Base-by-base conservation (phyloP, 1,140 invertebrate species). In the Stenopsyche tienmushanensis region DNA sequence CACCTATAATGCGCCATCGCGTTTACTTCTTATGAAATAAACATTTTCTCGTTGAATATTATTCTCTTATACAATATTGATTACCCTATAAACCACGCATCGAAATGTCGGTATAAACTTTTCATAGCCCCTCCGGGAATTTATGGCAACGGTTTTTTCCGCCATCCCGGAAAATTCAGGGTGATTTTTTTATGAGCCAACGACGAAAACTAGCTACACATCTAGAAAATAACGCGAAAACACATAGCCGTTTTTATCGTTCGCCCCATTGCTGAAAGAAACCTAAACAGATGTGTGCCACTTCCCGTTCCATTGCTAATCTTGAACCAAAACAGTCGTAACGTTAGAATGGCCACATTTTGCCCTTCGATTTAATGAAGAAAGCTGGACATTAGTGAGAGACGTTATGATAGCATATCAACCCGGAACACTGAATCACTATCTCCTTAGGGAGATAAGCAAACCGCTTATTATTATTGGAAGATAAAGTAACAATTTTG, bases 21-120 rank as follows among this genome's bases (percentile, higher is more conserved):
- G 55, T 24, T 44, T 39, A 24, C 41, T 26, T 60, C 57, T 60
- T 60, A 60, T 60, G 57, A 60, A 60, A 60, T 60, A 60, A 60
- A 60, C 57, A 60, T 60, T 60, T 47, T 47, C 21, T 24, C 18
- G 5, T 60, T 34, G 57, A 47, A 60, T 60, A 47, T 44, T 34
- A 60, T 60, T 60, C 57, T 60, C 57, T 60, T 60, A 60, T 47
- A 60, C 57, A 60, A 60, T 60, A 60, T 60, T 60, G 57, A 60
- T 60, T 47, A 60, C 42, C 42, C 29, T 39, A 60, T 60, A 60
- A 60, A 60, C 42, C 57, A 60, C 42, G 57, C 57, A 60, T 57
- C 53, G 53, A 57, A 57, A 18, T 25, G 29, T 25, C 53, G 53
- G 53, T 41, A 57, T 60, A 60, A 60, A 60, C 17, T 60, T 60